Conservation (phyloP, 2,888 invertebrate genomes). For the Synanthedon myopaeformis region DNA sequence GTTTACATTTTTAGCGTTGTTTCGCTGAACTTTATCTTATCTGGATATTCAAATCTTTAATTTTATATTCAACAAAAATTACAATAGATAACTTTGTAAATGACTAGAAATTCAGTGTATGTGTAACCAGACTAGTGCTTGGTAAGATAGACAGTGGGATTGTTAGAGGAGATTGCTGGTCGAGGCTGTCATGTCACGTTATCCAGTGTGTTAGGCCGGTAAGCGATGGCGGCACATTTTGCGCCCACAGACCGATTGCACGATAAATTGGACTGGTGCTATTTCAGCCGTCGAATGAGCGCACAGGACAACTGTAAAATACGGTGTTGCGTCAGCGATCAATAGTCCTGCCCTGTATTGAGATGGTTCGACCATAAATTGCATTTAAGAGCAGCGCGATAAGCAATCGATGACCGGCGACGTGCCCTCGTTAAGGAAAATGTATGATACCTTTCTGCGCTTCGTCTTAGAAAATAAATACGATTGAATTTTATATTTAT, state of each 20-base stretch:
- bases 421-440: not conserved
- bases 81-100: too few species aligned
- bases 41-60: too few species aligned
- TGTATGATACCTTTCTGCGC: not conserved
- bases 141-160: not conserved
- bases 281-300: slow-evolving; percentile 13
- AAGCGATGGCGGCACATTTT: slow-evolving; percentile 25
- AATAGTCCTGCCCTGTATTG: slow-evolving; percentile 16
- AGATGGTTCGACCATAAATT: not conserved
- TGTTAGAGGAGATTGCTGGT: not conserved
- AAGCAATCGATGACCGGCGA: not conserved
- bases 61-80: too few species aligned
- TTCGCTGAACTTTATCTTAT: too few species aligned
- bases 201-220: slow-evolving; percentile 32
- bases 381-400: not conserved
- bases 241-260: slow-evolving; percentile 23
- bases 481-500: too few species aligned
- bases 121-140: too few species aligned
- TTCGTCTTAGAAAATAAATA: not conserved
- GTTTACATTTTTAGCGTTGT: too few species aligned
- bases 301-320: slow-evolving; percentile 38
- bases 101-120: too few species aligned
- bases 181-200: slow-evolving; percentile 33
- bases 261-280: slow-evolving; percentile 32
- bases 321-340: slow-evolving; percentile 21